Evolutionary conservation across 1,140 invertebrate genomes (phyloP).

Genomic region (Kradibia gibbosae): DNA sequence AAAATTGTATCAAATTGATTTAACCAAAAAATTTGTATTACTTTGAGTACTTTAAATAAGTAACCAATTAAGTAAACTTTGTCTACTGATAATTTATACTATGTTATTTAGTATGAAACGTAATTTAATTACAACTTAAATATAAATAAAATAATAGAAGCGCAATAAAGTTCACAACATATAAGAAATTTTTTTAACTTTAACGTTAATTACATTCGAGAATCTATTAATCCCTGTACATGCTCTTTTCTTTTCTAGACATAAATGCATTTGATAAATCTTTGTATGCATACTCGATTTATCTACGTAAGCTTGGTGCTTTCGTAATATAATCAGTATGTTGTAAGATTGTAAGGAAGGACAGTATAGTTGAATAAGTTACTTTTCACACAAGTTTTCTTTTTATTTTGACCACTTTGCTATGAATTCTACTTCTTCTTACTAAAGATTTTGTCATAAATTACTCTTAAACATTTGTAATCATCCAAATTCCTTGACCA

Average conservation of each 20-base stretch:
- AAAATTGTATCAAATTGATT: background rate
- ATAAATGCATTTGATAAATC: background rate
- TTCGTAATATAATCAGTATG: slow-evolving; percentile 35
- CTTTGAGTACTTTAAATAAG: too few species aligned
- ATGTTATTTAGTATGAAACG: too few species aligned
- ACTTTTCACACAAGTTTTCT: background rate
- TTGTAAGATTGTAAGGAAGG: slow-evolving; percentile 8
- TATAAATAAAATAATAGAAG: too few species aligned
- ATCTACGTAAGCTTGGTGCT: slow-evolving; percentile 36
- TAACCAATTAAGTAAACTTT: too few species aligned
- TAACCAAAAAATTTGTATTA: too few species aligned
- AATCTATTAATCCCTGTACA: slow-evolving; percentile 14
- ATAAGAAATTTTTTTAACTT: background rate
- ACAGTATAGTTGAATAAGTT: background rate
- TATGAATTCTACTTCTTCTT: background rate
- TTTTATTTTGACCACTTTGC: background rate
- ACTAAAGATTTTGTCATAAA: slow-evolving; percentile 28
- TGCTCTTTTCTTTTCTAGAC: background rate
- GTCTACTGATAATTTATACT: too few species aligned
- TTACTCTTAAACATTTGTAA: background rate
- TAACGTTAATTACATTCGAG: background rate
- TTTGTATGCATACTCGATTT: background rate
- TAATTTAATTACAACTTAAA: too few species aligned
- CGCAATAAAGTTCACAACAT: too few species aligned
- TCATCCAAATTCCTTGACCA: background rate